Base-by-base conservation (phyloP, 2,888 invertebrate species). In the Leucoma salicis region DNA sequence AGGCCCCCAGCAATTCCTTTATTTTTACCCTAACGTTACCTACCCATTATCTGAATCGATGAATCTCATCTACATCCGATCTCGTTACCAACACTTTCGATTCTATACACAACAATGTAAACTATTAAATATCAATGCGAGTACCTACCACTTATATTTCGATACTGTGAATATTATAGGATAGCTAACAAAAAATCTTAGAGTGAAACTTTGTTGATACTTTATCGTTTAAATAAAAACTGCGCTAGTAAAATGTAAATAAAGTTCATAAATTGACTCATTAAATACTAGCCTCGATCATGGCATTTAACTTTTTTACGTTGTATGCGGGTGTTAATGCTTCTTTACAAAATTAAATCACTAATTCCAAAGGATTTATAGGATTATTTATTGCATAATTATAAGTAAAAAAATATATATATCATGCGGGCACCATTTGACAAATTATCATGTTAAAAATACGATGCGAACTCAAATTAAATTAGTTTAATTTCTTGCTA, bases 21-120 rank as follows among this genome's bases (percentile, higher is more conserved):
- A 82, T 79, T 83, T 85, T 84, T 82, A 81, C 79, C 86, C 82
- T 74, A 56, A 63, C 64, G 65, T 71, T 74, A 78, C 72, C 70
- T 66, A 66, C 68, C 70, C 67, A 80, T 80, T 83, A 84, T 79
- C 77, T 66, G 60, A 57, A 68, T 55, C 69, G 62, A 70, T 70
- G 68, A 72, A 79, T 81, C 72, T 70, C 66, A 75, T 76, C 72
- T 74, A 70, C 65, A 68, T 50, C 51, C 53, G 48, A 63, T 70
- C 67, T 66, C 61, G 65, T 70, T 68, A 69, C 69, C 57, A 65
- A 70, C 66, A 78, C 79, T 83, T 82, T 79, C 80, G 58, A 66
- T 75, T 69, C 48, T 63, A 47, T 51, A 40, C 14, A 48, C 14
- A 29, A 29, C 11, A 35, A 50, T 52, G 38, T 50, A 47, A 45